A percentile compares a stretch with the other conserved stretches of the same genome.
phyloP scores from a whole-genome alignment of 2,888 invertebrate genomes.

The Ditylenchus weischeri region DNA sequence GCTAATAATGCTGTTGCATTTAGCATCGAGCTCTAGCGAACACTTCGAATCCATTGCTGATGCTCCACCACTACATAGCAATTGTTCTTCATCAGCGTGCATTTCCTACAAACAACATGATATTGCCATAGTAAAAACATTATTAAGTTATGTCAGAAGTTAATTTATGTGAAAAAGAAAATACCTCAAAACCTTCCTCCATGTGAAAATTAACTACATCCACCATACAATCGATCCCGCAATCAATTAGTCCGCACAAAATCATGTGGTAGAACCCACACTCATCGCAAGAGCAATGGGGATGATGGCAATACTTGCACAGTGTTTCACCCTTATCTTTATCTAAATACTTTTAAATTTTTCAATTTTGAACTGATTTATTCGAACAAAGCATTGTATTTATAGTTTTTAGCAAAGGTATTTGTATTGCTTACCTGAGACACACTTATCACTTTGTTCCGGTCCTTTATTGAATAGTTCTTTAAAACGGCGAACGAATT shows the following conservation, averaged over 20 bases:
- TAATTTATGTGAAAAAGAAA: too few relatives aligned
- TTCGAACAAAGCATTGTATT: conserved; percentile 1
- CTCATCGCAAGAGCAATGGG: conserved; percentile 18
- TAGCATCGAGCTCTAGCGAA: too few relatives aligned
- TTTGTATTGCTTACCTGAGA: background rate
- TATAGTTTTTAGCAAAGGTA: too few relatives aligned
- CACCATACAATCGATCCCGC: conserved; percentile 9
- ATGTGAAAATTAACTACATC: background rate
- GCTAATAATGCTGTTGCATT: too few relatives aligned
- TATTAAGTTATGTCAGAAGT: too few relatives aligned
- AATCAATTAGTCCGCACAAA: conserved; percentile 18
- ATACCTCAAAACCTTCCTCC: too few relatives aligned
- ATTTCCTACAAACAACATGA: background rate
- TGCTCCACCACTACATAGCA: background rate
- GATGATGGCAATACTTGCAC: conserved; percentile 18
- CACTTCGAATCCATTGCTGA: background rate
- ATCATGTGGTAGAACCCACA: conserved; percentile 20
- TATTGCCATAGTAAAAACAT: background rate
- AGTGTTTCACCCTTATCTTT: conserved; percentile 4
- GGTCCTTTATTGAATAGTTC: conserved; percentile 7
- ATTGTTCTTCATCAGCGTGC: conserved; percentile 6
- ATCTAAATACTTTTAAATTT: background rate
- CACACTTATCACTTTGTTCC: background rate
- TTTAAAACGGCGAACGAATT: conserved; percentile 14
- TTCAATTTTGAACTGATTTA: background rate